Percentiles rank a stretch among this genome's conserved stretches.
Conservation (phyloP, 2,797 vertebrate genomes). For the Tachyglossus aculeatus region DNA sequence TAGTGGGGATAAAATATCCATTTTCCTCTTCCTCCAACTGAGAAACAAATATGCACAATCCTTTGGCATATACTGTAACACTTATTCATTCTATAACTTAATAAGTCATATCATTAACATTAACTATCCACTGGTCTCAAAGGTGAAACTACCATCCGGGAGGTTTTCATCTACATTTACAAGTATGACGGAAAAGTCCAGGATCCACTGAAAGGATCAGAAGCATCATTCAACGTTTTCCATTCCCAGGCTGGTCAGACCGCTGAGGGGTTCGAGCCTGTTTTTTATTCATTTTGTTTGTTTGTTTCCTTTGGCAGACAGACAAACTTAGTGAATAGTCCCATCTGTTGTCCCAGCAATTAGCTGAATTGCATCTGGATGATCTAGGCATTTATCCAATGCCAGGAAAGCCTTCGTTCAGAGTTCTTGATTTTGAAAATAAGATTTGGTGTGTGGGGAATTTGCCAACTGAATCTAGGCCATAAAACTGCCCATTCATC, state of each 20-base stretch:
- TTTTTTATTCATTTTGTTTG: neutral
- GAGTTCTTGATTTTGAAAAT: constrained; percentile 37
- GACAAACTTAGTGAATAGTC: constrained; percentile 24
- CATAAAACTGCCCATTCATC: constrained; percentile 25
- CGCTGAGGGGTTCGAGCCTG: constrained; percentile 24
- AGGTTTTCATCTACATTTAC: no score
- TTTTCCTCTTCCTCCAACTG: no score
- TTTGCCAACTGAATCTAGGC: constrained; percentile 29
- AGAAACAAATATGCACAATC: no score
- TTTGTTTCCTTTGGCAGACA: constrained; percentile 35
- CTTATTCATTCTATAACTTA: no score
- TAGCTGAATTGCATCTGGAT: constrained; percentile 30
- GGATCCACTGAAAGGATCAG: neutral
- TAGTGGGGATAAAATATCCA: no score
- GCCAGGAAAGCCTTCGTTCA: constrained; percentile 16
- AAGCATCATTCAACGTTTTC: constrained; percentile 1
- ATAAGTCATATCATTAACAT: no score
- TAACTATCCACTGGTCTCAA: no score
- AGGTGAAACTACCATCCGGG: no score
- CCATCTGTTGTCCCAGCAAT: constrained; percentile 58
- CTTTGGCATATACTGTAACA: no score
- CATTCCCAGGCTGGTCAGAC: constrained; percentile 15
- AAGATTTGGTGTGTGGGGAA: constrained; percentile 19
- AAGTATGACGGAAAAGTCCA: no score
- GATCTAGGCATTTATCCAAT: constrained; percentile 28